Base-by-base conservation (phyloP, 1,140 invertebrate genomes). In the Orius laevigatus region DNA sequence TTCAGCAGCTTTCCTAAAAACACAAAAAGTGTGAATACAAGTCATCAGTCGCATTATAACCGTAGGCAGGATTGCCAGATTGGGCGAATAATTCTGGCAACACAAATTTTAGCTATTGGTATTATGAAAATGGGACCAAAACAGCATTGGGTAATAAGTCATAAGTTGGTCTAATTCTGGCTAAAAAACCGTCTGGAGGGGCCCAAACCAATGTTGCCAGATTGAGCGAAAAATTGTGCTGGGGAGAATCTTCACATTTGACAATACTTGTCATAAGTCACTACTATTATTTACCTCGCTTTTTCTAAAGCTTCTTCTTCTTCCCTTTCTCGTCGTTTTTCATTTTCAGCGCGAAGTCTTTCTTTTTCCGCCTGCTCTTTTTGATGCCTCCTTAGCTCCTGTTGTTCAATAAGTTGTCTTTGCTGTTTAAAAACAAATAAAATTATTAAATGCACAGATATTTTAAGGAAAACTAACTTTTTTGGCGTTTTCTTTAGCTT, bases 401-500 rank as follows among this genome's bases (percentile, higher is more conserved):
- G 80, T 57, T 84, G 83, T 63, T 91, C 85, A 48, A 79, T 66
- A 2, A 91, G 64, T 47, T 83, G 78, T 60, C 84, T 76, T 71
- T 91, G 84, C 63, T 76, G 54, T 25, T 25, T 19, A 59, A 56
- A 43, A 53, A 51, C 32, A 59, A 56, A 55, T 44, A 48, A 49
- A 53, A 39, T n/a, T 39, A n/a, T 50, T 6, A 15, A 25, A 20
- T 44, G 35, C 45, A 46, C 11, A 50, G 25, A 8, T 25, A 25
- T 8, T 4, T 25, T 25, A 25, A 25, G 34, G 10, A 31, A 19
- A 19, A 58, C 62, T 64, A 64, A 78, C 76, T 59, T 87, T 74
- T 66, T 94, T 87, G 50, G 81, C 79, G 62, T 95, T 93, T 66
- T 95, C 89, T 65, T 89, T 88, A 6, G 91, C 91, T 70, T 93